A percentile compares a stretch with the other conserved stretches of the same genome.
Evolutionary conservation across 2,888 invertebrate species (phyloP).

Genomic region (Drosophila atripex): DNA sequence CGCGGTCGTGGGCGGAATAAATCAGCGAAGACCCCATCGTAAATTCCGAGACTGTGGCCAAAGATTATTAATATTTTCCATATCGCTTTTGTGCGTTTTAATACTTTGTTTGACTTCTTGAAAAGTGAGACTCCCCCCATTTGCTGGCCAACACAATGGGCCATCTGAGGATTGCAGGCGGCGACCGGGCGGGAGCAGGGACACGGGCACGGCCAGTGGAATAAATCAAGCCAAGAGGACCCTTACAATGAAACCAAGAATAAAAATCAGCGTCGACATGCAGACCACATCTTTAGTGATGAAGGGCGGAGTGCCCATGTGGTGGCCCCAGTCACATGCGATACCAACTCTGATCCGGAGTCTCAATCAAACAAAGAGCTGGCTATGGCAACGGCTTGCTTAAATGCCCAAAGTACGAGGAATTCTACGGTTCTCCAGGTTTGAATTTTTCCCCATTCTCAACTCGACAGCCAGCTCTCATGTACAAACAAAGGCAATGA

Average conservation of each 20-base stretch:
- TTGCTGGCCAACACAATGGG: conserved; percentile 32
- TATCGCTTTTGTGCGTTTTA: conserved; percentile 51
- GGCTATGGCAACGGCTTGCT: not conserved
- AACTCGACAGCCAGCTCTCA: conserved; percentile 17
- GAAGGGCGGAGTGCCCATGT: conserved; percentile 1
- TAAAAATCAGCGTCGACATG: conserved; percentile 63
- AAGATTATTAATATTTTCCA: conserved; percentile 75
- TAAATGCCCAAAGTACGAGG: not conserved
- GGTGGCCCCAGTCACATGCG: conserved; percentile 15
- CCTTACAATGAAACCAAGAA: conserved; percentile 31
- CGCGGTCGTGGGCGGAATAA: conserved; percentile 46
- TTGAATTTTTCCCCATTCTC: conserved; percentile 1
- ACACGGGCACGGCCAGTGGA: conserved; percentile 41
- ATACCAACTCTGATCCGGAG: conserved; percentile 13
- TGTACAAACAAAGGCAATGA: conserved; percentile 49
- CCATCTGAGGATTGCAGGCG: conserved; percentile 39
- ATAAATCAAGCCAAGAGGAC: conserved; percentile 59
- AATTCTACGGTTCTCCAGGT: conserved; percentile 5
- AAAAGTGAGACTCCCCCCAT: conserved; percentile 54
- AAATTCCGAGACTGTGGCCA: conserved; percentile 52
- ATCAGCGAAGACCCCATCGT: conserved; percentile 57
- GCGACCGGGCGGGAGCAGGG: conserved; percentile 28
- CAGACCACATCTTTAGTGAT: conserved; percentile 38
- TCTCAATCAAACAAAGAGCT: conserved; percentile 41
- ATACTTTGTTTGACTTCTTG: conserved; percentile 69